Percentiles rank a stretch among this genome's conserved stretches.
Conservation (phyloP, 2,888 invertebrate species). For the Augiades crinisus region DNA sequence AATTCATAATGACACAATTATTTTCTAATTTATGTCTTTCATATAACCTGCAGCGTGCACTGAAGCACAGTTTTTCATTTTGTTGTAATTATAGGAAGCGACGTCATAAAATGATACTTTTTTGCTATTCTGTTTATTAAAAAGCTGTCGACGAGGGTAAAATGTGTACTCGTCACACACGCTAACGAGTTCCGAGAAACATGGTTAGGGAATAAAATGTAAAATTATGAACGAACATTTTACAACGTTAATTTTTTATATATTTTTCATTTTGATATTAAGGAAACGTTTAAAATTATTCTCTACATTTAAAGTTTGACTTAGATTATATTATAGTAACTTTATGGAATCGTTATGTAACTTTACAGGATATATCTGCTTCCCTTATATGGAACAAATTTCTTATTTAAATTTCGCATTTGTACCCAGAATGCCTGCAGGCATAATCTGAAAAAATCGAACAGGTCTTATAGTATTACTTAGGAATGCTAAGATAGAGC, state of each 20-base stretch:
- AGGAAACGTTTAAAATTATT: no score
- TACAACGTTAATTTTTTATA: not conserved
- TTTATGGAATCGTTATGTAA: no score
- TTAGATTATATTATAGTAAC: no score
- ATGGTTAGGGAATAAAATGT: not conserved
- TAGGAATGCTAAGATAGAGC: no score
- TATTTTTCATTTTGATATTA: not conserved
- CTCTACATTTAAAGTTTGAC: no score
- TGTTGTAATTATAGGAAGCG: not conserved
- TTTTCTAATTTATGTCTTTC: not conserved
- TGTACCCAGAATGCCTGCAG: no score
- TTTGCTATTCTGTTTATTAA: conserved; percentile 8
- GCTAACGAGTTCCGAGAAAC: conserved; percentile 2
- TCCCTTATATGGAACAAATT: no score
- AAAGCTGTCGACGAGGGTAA: conserved; percentile 5
- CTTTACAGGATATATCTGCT: no score
- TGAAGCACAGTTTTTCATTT: not conserved
- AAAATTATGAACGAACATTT: not conserved
- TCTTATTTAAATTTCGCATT: no score
- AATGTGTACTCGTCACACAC: not conserved
- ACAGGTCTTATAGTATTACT: no score
- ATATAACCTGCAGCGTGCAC: not conserved
- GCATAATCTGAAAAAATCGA: no score
- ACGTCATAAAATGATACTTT: not conserved
- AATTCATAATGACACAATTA: not conserved